Conservation (phyloP, 1,140 invertebrate species). For the Archivesica marissinica region DNA sequence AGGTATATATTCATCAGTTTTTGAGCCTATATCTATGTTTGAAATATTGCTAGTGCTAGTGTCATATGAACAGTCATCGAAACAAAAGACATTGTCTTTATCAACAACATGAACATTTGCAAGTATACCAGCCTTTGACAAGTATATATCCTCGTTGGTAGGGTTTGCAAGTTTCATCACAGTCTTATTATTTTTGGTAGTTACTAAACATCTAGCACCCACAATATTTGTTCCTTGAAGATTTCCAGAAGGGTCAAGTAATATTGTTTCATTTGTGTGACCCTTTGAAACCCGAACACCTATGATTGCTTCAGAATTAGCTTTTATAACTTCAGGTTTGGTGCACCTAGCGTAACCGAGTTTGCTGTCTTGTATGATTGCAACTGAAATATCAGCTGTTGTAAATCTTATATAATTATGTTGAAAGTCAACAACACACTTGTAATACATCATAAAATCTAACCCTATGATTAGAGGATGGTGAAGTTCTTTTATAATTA, state of each 20-base stretch:
- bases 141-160: not conserved
- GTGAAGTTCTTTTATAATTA: conserved; percentile 56
- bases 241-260: conserved; percentile 55
- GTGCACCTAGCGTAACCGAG: conserved; percentile 38
- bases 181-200: conserved; percentile 23
- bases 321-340: conserved; percentile 20
- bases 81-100: not conserved
- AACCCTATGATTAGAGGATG: conserved; percentile 61
- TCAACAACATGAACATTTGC: conserved; percentile 8
- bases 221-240: conserved; percentile 22
- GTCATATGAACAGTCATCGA: not conserved
- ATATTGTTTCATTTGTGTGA: conserved; percentile 41
- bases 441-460: conserved; percentile 53
- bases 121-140: not conserved
- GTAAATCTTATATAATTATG: too few species aligned
- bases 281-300: conserved; percentile 35
- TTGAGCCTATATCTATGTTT: not conserved
- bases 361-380: conserved; percentile 19
- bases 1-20: not conserved
- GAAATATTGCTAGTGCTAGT: not conserved
- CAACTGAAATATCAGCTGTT: not conserved
- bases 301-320: conserved; percentile 47
- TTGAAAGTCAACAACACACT: conserved; percentile 37
- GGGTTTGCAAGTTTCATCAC: conserved; percentile 45
- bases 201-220: conserved; percentile 54